Percentiles rank a stretch among this genome's conserved stretches.
Evolutionary conservation across 2,888 invertebrate genomes (phyloP).

Genomic region (Acanthosepion esculentum): DNA sequence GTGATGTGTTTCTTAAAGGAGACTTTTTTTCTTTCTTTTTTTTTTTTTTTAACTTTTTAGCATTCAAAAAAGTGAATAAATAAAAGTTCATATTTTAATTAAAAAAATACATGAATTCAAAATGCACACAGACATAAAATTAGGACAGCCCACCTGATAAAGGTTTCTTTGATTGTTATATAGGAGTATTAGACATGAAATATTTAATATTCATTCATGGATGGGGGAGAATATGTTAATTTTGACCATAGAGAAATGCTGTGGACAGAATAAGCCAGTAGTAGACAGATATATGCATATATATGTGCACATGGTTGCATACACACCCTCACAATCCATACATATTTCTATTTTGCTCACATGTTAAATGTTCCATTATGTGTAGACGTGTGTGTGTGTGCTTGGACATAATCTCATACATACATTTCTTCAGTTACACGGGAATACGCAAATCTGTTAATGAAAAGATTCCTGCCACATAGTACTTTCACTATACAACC

Average conservation of each 20-base stretch:
- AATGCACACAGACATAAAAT: neutral
- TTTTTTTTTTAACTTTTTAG: neutral
- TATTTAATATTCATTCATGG: slow-evolving; percentile 33
- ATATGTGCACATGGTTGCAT: neutral
- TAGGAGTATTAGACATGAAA: neutral
- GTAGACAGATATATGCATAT: neutral
- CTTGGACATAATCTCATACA: neutral
- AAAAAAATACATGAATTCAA: neutral
- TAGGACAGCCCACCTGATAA: neutral
- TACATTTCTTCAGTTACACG: neutral
- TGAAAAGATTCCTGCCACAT: neutral
- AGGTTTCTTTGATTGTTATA: neutral
- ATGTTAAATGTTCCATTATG: neutral
- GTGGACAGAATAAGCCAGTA: neutral
- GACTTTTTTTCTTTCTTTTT: neutral
- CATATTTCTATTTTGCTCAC: neutral
- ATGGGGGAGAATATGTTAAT: slow-evolving; percentile 13
- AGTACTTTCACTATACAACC: neutral
- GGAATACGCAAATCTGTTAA: neutral
- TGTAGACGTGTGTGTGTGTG: neutral
- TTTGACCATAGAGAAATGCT: neutral
- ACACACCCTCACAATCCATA: neutral
- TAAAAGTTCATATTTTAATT: neutral
- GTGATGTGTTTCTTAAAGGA: neutral
- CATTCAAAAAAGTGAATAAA: neutral